Evolutionary conservation across 1,140 invertebrate genomes (phyloP), one percentile per base, ranked within the genome.

Genomic region (Drosophila micromelanica): DNA sequence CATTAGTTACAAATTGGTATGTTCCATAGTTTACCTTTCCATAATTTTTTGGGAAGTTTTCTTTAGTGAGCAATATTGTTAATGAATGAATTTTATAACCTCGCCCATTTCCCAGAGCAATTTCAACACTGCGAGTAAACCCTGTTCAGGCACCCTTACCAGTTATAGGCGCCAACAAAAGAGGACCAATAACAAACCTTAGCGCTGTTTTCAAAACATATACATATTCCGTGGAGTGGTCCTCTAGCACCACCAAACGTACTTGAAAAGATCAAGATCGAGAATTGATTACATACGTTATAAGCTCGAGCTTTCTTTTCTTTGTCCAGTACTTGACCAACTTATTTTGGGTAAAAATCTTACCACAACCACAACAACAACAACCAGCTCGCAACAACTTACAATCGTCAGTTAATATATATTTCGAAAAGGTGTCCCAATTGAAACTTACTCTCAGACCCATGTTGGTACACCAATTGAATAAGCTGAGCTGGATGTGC

Each of bases 231-330:
- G 38, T 68, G 46, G 64, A 55, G 54, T 67, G 55, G 40, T 51
- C 17, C 40, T 56, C 64, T 17, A 32, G 40, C 12, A 57, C 76
- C 64, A 57, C 20, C 43, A 46, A 45, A 73, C 61, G 80, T 73
- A 76, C 73, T 80, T 85, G 68, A 77, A 86, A 86, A 80, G 68
- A 84, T 80, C 68, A 56, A 84, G 49, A 84, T 85, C 60, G 56
- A 73, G 70, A 80, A 80, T 73, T 73, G 80, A 76, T 85, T 80
- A 84, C 68, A 56, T 48, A 63, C 78, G 56, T 70, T 74, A 61
- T 73, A 56, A 37, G 17, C 23, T 32, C 54, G 35, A 77, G 63
- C 30, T 27, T 32, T 38, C 2, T 20, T 23, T 56, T 32, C 15
- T 9, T 49, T 56, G 57, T 3, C 40, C 12, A 57, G 15, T 68